phyloP scores from a whole-genome alignment of 2,888 invertebrate species.

The Crematogaster levior region DNA sequence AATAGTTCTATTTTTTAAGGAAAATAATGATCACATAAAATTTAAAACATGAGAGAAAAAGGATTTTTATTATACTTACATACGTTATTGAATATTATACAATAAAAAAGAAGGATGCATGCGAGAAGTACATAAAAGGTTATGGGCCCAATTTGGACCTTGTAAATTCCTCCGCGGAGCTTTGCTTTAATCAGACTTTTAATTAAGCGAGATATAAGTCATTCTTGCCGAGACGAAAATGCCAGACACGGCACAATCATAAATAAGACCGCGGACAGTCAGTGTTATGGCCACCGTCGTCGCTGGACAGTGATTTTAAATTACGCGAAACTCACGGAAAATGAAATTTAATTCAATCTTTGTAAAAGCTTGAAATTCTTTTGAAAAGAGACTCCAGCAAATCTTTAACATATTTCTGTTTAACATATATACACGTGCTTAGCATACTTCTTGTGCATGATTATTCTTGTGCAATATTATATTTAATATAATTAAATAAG shows the following conservation, averaged over 20 bases:
- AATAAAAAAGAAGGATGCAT: neutral
- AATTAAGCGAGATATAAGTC: conserved; percentile 57
- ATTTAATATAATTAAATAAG: conserved; percentile 5
- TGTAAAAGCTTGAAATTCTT: conserved; percentile 7
- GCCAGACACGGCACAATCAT: conserved; percentile 54
- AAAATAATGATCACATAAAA: neutral
- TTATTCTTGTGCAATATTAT: neutral
- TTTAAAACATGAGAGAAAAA: neutral
- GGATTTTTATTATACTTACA: neutral
- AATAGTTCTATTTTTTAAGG: neutral
- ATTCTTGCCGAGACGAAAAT: conserved; percentile 52
- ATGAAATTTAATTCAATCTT: conserved; percentile 65
- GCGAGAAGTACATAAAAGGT: neutral
- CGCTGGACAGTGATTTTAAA: conserved; percentile 64
- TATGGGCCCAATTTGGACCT: neutral
- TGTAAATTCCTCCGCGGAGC: neutral
- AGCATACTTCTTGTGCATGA: neutral
- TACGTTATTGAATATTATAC: neutral
- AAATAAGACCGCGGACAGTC: conserved; percentile 62
- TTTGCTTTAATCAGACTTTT: conserved; percentile 59
- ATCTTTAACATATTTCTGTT: conserved; percentile 28
- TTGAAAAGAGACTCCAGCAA: neutral
- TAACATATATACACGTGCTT: neutral
- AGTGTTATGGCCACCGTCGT: conserved; percentile 44
- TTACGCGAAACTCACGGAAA: conserved; percentile 56